phyloP scores from a whole-genome alignment of 2,113 vertebrate species.

The Chionodraco myersi region DNA sequence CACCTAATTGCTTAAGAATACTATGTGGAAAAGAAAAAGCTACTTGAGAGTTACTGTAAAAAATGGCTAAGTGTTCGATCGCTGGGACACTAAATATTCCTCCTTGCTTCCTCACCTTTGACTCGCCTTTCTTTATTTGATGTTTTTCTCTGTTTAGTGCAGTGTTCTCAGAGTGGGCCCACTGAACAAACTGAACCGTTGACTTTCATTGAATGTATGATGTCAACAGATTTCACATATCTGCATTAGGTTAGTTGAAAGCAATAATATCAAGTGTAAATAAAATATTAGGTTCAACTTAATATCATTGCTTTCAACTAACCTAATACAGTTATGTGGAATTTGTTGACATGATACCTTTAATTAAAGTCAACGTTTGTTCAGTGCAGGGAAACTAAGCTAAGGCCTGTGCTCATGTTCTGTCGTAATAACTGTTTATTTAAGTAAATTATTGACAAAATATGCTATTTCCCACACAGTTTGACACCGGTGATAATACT shows the following conservation, averaged over 20 bases:
- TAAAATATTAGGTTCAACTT: too few relatives aligned
- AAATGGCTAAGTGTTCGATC: constrained; percentile 61
- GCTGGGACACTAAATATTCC: constrained; percentile 54
- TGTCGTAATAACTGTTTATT: neutral
- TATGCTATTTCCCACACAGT: neutral
- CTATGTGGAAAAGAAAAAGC: constrained; percentile 63
- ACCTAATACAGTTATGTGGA: too few relatives aligned
- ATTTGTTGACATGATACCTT: too few relatives aligned
- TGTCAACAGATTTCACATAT: too few relatives aligned
- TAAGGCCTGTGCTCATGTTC: neutral
- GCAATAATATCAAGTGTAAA: too few relatives aligned
- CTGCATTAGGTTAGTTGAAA: too few relatives aligned
- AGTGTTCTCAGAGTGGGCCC: neutral
- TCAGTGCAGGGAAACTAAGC: too few relatives aligned
- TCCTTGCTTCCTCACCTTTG: constrained; percentile 20
- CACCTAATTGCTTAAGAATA: constrained; percentile 67
- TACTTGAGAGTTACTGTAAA: constrained; percentile 45
- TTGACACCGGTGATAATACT: neutral
- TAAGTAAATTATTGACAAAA: neutral
- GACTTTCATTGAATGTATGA: too few relatives aligned
- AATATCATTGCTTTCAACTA: too few relatives aligned
- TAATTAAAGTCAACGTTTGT: too few relatives aligned
- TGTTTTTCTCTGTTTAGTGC: neutral
- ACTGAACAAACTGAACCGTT: neutral
- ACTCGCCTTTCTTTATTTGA: constrained; percentile 28